A percentile compares a stretch with the other conserved stretches of the same genome.
phyloP scores from a whole-genome alignment of 2,113 vertebrate genomes.

The Astur gentilis region DNA sequence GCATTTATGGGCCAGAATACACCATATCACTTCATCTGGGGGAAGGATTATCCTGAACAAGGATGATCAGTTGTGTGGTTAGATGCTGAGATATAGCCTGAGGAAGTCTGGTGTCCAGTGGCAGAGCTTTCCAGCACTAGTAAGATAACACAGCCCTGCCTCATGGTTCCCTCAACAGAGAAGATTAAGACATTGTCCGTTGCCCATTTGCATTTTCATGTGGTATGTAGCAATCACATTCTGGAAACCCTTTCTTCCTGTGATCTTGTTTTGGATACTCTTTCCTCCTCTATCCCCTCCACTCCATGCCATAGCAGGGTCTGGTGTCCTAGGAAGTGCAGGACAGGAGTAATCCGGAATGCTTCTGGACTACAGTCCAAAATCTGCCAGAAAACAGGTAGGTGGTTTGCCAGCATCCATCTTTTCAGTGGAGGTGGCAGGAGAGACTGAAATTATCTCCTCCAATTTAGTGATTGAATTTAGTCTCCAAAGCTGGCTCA shows the following conservation, averaged over 20 bases:
- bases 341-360: neutral
- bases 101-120: neutral
- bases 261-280: neutral
- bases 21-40: neutral
- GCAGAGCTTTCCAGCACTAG: neutral
- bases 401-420: conserved; percentile 1
- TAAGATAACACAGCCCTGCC: neutral
- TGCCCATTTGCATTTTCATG: neutral
- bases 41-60: neutral
- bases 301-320: neutral
- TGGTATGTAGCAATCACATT: neutral
- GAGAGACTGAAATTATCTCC: neutral
- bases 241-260: neutral
- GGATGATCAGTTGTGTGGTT: neutral
- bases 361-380: neutral
- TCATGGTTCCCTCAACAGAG: neutral
- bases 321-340: neutral
- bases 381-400: neutral
- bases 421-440: neutral
- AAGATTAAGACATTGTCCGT: neutral
- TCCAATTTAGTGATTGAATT: conserved; percentile 37
- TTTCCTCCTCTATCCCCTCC: neutral
- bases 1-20: neutral
- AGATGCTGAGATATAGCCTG: neutral
- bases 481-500: neutral